Evolutionary conservation across 2,888 invertebrate species (phyloP).

Genomic region (Brachyptera risi): DNA sequence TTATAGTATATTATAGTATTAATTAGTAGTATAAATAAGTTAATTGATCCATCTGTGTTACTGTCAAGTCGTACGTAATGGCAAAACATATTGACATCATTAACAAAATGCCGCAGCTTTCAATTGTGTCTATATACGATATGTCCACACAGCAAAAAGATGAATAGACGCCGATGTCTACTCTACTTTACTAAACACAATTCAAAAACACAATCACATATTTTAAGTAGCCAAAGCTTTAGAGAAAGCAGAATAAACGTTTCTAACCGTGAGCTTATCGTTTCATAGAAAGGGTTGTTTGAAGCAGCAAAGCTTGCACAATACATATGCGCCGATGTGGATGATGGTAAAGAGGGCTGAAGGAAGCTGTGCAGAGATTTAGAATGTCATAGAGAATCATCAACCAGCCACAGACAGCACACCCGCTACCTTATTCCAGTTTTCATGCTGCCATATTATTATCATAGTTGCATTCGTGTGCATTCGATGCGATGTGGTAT

Average conservation of each 20-base stretch:
- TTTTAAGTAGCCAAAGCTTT: slow-evolving; percentile 14
- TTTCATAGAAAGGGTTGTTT: slow-evolving; percentile 13
- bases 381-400: not conserved
- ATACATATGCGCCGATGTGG: not conserved
- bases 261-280: not conserved
- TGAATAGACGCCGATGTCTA: not conserved
- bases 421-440: not conserved
- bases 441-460: slow-evolving; percentile 8
- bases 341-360: not conserved
- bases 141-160: no score
- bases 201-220: slow-evolving; percentile 14
- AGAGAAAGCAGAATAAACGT: slow-evolving; percentile 16
- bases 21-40: no score
- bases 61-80: no score
- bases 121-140: no score
- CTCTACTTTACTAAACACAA: slow-evolving; percentile 3
- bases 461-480: slow-evolving; percentile 9
- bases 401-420: not conserved
- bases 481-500: not conserved
- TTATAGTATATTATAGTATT: no score
- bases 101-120: no score
- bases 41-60: no score
- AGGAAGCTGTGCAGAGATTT: not conserved
- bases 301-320: slow-evolving; percentile 4
- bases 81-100: no score